Percentiles rank a stretch among this genome's conserved stretches.
These are phyloP conservation scores for Eclectus roratus DNA, from an alignment of 2,113 vertebrate species.

Conservation along the genomic window DNA sequence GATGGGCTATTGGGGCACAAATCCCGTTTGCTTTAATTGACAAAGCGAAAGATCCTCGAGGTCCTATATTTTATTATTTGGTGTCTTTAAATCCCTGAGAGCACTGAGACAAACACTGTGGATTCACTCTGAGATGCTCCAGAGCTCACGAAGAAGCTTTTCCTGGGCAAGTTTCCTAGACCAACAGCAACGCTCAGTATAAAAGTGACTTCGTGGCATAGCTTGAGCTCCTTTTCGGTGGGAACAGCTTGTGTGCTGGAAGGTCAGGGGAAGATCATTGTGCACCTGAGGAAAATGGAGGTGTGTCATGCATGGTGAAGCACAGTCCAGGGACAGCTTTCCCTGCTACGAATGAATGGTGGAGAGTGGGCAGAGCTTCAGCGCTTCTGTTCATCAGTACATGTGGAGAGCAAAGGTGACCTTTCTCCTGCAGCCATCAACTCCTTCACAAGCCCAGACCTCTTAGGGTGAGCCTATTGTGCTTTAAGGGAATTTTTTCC, in stretches of 20 bases:
- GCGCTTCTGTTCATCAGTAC: not conserved
- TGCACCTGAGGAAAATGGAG: not conserved
- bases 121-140: not conserved
- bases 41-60: not conserved
- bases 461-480: not conserved
- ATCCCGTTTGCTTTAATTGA: not conserved
- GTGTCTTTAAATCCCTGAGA: not conserved
- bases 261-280: not conserved
- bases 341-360: not conserved
- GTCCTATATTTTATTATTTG: rapidly evolving
- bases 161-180: rapidly evolving
- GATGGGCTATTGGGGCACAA: too few species aligned
- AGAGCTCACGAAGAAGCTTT: not conserved
- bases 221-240: not conserved
- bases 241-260: not conserved
- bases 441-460: not conserved
- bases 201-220: not conserved
- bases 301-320: not conserved
- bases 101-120: not conserved
- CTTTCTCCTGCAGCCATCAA: not conserved
- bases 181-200: rapidly evolving
- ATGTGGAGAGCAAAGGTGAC: not conserved
- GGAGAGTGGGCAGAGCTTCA: not conserved
- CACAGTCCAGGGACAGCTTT: not conserved
- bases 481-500: not conserved